Evolutionary conservation across 2,797 vertebrate species (phyloP).

Genomic region (Cetoscarus ocellatus): DNA sequence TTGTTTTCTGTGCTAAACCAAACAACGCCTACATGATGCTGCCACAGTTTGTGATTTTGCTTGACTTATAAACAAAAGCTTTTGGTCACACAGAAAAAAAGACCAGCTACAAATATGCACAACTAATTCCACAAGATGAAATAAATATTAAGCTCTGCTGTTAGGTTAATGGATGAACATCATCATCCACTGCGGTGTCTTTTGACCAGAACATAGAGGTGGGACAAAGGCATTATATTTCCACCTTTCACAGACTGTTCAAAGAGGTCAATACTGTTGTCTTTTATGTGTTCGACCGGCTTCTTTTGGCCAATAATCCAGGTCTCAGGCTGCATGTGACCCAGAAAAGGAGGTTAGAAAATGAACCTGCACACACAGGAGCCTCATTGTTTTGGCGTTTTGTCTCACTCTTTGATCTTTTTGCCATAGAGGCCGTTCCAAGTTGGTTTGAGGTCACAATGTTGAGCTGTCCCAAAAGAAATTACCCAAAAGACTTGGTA

Average conservation of each 20-base stretch:
- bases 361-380: slow-evolving; percentile 19
- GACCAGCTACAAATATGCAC: not conserved
- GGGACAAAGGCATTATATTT: not conserved
- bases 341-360: slow-evolving; percentile 28
- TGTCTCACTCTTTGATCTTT: slow-evolving; percentile 38
- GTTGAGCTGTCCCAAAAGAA: not conserved
- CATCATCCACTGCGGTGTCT: not conserved
- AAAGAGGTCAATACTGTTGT: not conserved
- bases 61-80: not conserved
- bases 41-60: not conserved
- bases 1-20: not conserved
- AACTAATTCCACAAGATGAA: not conserved
- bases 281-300: not conserved
- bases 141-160: not conserved
- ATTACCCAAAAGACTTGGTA: not conserved
- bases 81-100: not conserved
- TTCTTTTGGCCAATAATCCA: not conserved
- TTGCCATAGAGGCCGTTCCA: slow-evolving; percentile 12
- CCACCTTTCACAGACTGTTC: not conserved
- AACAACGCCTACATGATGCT: not conserved
- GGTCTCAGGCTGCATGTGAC: slow-evolving; percentile 12
- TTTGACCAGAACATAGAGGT: not conserved
- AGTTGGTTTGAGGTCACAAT: slow-evolving; percentile 3
- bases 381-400: slow-evolving; percentile 27
- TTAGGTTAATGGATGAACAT: not conserved